phyloP scores from a whole-genome alignment of 1,140 invertebrate species.

The Diachasmimorpha longicaudata region DNA sequence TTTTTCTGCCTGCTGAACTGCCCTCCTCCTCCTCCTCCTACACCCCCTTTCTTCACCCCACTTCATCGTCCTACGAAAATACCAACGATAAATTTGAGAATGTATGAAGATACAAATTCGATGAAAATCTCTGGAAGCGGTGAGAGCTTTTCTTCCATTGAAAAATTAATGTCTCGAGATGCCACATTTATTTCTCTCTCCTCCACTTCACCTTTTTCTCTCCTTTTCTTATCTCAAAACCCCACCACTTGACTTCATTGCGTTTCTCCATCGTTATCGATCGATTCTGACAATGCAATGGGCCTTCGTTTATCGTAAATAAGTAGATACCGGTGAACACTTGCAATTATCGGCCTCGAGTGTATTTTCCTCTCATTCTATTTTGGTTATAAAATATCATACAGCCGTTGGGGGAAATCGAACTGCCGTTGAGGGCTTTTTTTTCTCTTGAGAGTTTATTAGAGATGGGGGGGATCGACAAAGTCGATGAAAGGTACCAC shows the following conservation, averaged over 20 bases:
- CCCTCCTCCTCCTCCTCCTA: background rate
- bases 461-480: background rate
- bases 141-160: background rate
- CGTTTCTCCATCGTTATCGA: background rate
- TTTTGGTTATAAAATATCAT: background rate
- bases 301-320: background rate
- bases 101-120: conserved; percentile 2
- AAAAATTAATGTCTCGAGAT: background rate
- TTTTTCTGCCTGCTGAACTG: background rate
- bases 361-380: background rate
- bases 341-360: background rate
- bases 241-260: background rate
- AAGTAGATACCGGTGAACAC: background rate
- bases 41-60: background rate
- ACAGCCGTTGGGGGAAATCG: background rate
- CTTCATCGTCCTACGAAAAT: background rate
- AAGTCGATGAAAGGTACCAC: too few relatives aligned
- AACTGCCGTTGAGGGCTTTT: background rate
- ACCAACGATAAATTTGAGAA: background rate
- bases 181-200: background rate
- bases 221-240: background rate
- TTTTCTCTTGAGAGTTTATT: background rate
- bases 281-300: background rate
- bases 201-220: background rate
- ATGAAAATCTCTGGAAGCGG: background rate